Evolutionary conservation across 2,888 invertebrate species (phyloP).

Genomic region (Rhimphoctona megacephalus): DNA sequence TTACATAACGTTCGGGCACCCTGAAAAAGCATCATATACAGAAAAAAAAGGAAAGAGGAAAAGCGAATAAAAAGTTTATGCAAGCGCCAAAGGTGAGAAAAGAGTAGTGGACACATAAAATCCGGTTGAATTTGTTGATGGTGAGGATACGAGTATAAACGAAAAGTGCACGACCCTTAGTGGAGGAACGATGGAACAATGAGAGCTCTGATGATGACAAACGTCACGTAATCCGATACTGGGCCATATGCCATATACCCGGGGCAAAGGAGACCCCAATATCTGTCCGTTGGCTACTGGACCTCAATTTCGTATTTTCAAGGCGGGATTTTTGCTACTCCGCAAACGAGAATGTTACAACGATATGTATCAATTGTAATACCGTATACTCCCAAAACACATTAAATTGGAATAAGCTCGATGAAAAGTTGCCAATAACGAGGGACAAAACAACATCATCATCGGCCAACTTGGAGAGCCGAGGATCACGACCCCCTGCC

Average conservation of each 20-base stretch:
- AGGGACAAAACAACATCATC: constrained; percentile 77
- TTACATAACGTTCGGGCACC: no score
- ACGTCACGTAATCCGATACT: constrained; percentile 83
- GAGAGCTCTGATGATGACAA: constrained; percentile 83
- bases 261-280: constrained; percentile 59
- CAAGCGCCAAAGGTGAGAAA: constrained; percentile 1
- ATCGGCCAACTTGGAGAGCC: constrained; percentile 69
- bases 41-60: not conserved
- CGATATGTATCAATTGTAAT: constrained; percentile 17
- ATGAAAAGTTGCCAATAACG: constrained; percentile 76
- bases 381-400: constrained; percentile 28
- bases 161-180: constrained; percentile 73
- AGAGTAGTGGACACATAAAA: not conserved
- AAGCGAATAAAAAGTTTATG: not conserved
- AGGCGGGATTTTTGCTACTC: not conserved
- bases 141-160: constrained; percentile 55
- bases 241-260: constrained; percentile 79
- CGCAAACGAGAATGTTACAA: constrained; percentile 17
- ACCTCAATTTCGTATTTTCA: constrained; percentile 56
- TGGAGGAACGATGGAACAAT: constrained; percentile 78
- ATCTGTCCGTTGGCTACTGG: constrained; percentile 70
- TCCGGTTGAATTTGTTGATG: constrained; percentile 69
- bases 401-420: constrained; percentile 24
- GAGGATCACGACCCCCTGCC: not conserved
- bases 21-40: no score